phyloP scores from a whole-genome alignment of 2,797 vertebrate genomes.

The Bovichtus diacanthus region DNA sequence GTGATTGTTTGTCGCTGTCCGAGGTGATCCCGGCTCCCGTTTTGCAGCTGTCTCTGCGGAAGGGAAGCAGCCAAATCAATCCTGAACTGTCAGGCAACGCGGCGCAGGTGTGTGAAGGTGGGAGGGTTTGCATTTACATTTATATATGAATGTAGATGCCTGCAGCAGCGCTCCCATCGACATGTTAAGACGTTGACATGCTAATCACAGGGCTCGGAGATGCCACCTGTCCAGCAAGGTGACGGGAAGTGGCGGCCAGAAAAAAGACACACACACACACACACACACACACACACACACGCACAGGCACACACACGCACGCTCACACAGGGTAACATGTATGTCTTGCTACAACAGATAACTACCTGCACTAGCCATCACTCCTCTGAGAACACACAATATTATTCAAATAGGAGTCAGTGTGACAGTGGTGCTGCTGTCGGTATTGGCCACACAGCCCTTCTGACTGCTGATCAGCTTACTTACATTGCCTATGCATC shows the following conservation, averaged over 20 bases:
- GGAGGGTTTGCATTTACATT: slow-evolving; percentile 76
- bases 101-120: slow-evolving; percentile 55
- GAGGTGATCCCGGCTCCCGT: slow-evolving; percentile 45
- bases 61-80: slow-evolving; percentile 81
- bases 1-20: slow-evolving; percentile 74
- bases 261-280: slow-evolving; percentile 29
- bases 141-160: slow-evolving; percentile 85
- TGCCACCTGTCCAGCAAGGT: slow-evolving; percentile 82
- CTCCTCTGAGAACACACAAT: slow-evolving; percentile 84
- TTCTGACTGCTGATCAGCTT: slow-evolving; percentile 67
- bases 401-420: slow-evolving; percentile 84
- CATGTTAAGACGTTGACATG: slow-evolving; percentile 86
- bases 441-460: slow-evolving; percentile 37
- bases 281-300: slow-evolving; percentile 21
- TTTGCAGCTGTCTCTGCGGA: slow-evolving; percentile 54
- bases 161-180: slow-evolving; percentile 66
- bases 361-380: slow-evolving; percentile 78
- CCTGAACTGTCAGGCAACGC: slow-evolving; percentile 76
- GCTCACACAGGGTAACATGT: slow-evolving; percentile 46
- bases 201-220: slow-evolving; percentile 86
- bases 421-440: slow-evolving; percentile 64
- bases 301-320: slow-evolving; percentile 23
- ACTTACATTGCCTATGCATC: slow-evolving; percentile 44
- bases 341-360: slow-evolving; percentile 72
- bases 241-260: slow-evolving; percentile 68